These are phyloP conservation scores for Malthinus flaveolus DNA, from an alignment of 2,888 invertebrate species.

Conservation along the genomic window DNA sequence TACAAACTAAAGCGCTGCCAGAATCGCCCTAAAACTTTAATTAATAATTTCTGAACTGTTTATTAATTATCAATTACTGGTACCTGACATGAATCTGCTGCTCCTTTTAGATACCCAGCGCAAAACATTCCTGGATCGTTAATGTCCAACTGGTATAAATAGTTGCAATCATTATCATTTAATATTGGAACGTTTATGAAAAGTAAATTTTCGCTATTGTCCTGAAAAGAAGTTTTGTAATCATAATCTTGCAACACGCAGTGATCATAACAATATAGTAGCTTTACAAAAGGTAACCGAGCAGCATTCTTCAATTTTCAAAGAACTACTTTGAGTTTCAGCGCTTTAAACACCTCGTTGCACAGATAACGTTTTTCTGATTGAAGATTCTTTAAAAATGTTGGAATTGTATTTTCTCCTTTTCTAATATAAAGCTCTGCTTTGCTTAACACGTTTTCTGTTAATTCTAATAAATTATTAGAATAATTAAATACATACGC, in stretches of 20 bases:
- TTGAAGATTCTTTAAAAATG: no score
- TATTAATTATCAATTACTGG: not conserved
- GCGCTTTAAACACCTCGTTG: no score
- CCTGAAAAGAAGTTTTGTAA: no score
- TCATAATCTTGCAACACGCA: no score
- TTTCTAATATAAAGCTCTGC: no score
- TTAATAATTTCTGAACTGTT: no score
- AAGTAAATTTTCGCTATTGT: not conserved
- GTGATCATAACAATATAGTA: no score
- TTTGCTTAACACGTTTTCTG: no score
- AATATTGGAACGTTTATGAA: conserved; percentile 15
- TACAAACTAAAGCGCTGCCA: conserved; percentile 44
- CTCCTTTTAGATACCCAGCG: conserved; percentile 26
- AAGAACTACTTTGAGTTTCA: no score
- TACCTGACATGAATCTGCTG: conserved; percentile 33
- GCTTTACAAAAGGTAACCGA: not conserved
- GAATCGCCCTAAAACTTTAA: conserved; percentile 44
- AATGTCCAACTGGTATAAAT: conserved; percentile 1
- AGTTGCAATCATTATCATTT: conserved; percentile 5
- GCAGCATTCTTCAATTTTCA: no score
- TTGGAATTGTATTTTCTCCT: no score
- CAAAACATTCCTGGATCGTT: conserved; percentile 29
- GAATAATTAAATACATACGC: not conserved
- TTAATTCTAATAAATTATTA: not conserved
- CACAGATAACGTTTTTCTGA: no score